Conservation (phyloP, 2,888 invertebrate species). For the Hemaris fuciformis region DNA sequence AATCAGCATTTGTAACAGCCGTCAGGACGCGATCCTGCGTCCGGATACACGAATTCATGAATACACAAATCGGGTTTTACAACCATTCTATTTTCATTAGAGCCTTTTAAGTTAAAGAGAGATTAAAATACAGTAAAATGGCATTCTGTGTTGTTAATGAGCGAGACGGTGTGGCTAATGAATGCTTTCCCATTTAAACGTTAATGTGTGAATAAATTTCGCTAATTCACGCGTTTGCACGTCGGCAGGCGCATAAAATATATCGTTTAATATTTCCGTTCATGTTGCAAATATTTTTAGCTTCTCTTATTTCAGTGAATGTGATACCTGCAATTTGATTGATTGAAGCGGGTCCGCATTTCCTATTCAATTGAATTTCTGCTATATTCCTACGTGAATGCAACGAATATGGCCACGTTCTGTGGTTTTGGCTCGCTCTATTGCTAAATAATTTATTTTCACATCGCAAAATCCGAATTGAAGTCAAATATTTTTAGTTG, state of each 20-base stretch:
- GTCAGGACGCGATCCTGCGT: conserved; percentile 32
- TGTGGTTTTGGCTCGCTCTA: neutral
- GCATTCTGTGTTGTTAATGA: neutral
- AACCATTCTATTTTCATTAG: conserved; percentile 45
- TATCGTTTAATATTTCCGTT: neutral
- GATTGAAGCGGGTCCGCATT: neutral
- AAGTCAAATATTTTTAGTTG: neutral
- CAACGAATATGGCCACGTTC: neutral
- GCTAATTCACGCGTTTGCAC: neutral
- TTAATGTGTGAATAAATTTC: neutral
- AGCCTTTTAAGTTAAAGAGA: conserved; percentile 45
- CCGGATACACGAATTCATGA: conserved; percentile 47
- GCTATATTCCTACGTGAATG: neutral
- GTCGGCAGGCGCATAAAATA: neutral
- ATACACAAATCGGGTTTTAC: conserved; percentile 48
- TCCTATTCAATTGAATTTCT: neutral
- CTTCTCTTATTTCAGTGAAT: neutral
- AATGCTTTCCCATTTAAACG: neutral
- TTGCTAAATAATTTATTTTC: neutral
- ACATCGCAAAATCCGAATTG: neutral
- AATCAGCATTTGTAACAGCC: conserved; percentile 50
- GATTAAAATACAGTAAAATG: neutral
- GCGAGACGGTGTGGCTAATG: neutral
- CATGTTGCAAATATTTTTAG: neutral
- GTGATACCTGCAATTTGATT: neutral